Conservation (phyloP, 2,888 invertebrate species). For the Matsumyia berberina region DNA sequence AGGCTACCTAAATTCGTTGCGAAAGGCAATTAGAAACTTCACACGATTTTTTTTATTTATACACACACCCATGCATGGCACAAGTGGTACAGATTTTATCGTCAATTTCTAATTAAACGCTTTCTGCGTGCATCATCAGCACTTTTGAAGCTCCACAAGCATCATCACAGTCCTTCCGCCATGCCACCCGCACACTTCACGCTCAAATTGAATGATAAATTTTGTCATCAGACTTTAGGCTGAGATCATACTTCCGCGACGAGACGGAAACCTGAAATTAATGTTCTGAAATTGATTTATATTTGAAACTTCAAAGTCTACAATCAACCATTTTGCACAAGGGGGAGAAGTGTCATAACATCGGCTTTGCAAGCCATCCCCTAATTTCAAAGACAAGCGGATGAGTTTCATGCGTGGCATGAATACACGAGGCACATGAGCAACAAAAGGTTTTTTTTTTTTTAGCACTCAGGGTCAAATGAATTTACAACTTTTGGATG, state of each 20-base stretch:
- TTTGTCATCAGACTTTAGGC: conserved; percentile 15
- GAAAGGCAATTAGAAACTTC: no score
- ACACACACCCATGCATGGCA: no score
- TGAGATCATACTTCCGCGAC: conserved; percentile 46
- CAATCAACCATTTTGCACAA: conserved; percentile 9
- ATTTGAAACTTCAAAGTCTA: conserved; percentile 11
- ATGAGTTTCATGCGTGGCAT: conserved; percentile 1
- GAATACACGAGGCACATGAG: conserved; percentile 1
- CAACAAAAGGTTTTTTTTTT: conserved; percentile 25
- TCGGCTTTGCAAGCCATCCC: conserved; percentile 11
- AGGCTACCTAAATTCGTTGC: no score
- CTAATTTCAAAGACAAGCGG: neutral
- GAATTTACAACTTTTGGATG: conserved; percentile 37
- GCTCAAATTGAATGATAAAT: conserved; percentile 14
- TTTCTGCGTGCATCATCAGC: no score
- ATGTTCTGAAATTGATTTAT: conserved; percentile 54
- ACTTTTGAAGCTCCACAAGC: no score
- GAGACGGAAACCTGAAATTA: conserved; percentile 46
- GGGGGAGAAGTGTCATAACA: conserved; percentile 1
- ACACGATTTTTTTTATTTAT: no score
- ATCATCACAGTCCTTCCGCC: neutral
- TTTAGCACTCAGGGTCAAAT: conserved; percentile 50
- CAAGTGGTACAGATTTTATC: no score
- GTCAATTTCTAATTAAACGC: no score
- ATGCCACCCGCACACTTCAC: neutral